A percentile compares a stretch with the other conserved stretches of the same genome.
Conservation (phyloP, 2,888 invertebrate genomes). For the Acheta domesticus region DNA sequence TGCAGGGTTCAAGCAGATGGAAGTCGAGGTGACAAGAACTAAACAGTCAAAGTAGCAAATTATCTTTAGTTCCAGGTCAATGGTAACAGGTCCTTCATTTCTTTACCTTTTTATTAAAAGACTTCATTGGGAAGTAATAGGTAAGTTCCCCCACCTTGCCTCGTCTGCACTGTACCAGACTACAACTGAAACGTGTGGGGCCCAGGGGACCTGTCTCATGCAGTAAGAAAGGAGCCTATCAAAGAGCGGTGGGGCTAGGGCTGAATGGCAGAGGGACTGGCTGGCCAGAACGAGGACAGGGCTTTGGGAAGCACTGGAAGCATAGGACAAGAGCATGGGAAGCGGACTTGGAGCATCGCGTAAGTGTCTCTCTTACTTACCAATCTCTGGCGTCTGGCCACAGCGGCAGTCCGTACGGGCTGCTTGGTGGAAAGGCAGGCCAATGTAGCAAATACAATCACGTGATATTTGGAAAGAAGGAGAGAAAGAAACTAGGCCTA, state of each 20-base stretch:
- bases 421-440: constrained; percentile 40
- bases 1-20: constrained; percentile 9
- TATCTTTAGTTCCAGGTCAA: constrained; percentile 2
- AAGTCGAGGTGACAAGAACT: background rate
- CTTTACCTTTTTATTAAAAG: background rate
- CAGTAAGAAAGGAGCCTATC: constrained; percentile 10
- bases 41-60: constrained; percentile 18
- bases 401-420: constrained; percentile 40
- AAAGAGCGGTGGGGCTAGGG: background rate
- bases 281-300: background rate
- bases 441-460: constrained; percentile 39
- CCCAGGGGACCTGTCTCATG: constrained; percentile 18
- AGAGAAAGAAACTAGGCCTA: constrained; percentile 28
- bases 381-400: constrained; percentile 39
- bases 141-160: background rate
- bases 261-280: background rate
- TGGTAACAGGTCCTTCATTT: constrained; percentile 2
- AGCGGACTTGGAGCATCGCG: constrained; percentile 9
- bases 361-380: constrained; percentile 36
- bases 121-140: background rate
- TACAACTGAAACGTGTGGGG: constrained; percentile 18
- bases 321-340: background rate
- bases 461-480: constrained; percentile 33
- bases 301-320: background rate
- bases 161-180: constrained; percentile 1